Conservation (phyloP, 2,113 vertebrate species). For the Laterallus jamaicensis region DNA sequence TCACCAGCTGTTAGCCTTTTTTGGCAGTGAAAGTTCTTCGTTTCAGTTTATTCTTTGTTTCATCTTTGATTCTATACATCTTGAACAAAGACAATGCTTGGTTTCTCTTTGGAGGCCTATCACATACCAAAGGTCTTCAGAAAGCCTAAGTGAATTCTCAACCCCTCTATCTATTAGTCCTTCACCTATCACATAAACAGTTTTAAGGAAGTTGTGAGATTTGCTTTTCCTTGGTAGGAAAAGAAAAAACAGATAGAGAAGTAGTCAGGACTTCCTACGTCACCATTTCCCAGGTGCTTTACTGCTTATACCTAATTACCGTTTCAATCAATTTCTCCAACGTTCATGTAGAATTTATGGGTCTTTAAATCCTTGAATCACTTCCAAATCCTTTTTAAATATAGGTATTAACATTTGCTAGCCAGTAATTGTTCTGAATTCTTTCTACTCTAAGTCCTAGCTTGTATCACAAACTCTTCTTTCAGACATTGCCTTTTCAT, state of each 20-base stretch:
- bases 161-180: neutral
- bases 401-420: conserved; percentile 22
- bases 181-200: neutral
- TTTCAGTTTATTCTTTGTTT: neutral
- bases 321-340: conserved; percentile 47
- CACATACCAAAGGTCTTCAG: neutral
- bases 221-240: neutral
- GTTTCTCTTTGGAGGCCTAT: neutral
- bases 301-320: conserved; percentile 26
- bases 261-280: neutral
- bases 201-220: neutral
- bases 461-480: neutral
- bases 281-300: conserved; percentile 18
- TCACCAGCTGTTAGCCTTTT: neutral
- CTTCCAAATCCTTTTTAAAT: conserved; percentile 31
- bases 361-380: conserved; percentile 23
- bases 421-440: neutral
- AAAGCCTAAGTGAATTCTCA: neutral
- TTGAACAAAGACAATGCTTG: neutral
- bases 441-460: neutral
- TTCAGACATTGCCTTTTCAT: neutral
- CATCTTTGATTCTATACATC: neutral
- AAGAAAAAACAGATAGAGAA: neutral
- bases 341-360: conserved; percentile 12
- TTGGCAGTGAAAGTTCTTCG: neutral